These are phyloP conservation scores for Arvicanthis niloticus DNA, from an alignment of 2,113 vertebrate genomes.

Conservation along the genomic window DNA sequence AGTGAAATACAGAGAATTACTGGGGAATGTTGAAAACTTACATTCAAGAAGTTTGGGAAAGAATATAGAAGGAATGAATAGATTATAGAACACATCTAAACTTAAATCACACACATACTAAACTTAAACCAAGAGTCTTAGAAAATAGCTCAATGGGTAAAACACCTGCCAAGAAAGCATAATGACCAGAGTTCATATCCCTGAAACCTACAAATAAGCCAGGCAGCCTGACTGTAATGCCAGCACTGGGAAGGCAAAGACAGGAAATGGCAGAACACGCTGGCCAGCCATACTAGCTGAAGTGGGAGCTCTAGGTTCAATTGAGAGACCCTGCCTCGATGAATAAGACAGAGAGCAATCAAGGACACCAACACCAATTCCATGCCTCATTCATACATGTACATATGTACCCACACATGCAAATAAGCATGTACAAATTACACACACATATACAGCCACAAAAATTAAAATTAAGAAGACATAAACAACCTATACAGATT, in stretches of 20 bases:
- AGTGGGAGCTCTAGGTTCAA: not conserved
- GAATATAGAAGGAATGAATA: not conserved
- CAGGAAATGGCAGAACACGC: not conserved
- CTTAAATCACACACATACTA: no score
- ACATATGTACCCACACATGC: not conserved
- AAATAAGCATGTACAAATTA: not conserved
- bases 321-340: not conserved
- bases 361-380: not conserved
- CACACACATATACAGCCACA: not conserved
- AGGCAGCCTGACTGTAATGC: not conserved
- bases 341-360: not conserved
- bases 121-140: not conserved
- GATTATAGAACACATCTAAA: no score
- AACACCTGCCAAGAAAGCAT: not conserved
- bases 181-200: not conserved
- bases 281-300: not conserved
- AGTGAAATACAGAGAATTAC: not conserved
- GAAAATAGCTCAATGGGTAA: not conserved
- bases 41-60: not conserved
- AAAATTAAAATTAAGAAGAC: not conserved
- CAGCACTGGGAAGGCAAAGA: not conserved
- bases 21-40: not conserved
- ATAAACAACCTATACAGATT: not conserved
- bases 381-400: not conserved
- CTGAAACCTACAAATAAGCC: not conserved